These are phyloP conservation scores for Phymanthus crucifer DNA, from an alignment of 92 coral and sea anemone genomes.

Conservation along the genomic window DNA sequence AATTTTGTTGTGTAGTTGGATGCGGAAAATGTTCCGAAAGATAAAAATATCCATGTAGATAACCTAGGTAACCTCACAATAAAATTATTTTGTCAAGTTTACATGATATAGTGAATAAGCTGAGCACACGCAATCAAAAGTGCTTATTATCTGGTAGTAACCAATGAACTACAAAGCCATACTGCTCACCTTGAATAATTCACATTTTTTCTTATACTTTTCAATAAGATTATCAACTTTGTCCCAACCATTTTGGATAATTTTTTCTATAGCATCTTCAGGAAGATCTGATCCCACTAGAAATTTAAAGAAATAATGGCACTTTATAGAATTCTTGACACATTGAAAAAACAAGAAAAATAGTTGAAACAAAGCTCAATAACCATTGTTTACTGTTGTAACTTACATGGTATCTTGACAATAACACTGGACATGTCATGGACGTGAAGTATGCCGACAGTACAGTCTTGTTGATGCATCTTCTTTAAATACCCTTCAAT, in stretches of 20 bases:
- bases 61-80: no score
- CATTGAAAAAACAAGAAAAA: neutral
- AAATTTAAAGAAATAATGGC: neutral
- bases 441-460: slow-evolving; percentile 64
- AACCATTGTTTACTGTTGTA: neutral
- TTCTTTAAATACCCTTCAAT: slow-evolving; percentile 66
- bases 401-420: slow-evolving; percentile 73
- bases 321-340: neutral
- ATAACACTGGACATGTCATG: slow-evolving; percentile 56
- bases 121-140: no score
- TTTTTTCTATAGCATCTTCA: slow-evolving; percentile 58
- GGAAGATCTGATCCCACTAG: slow-evolving; percentile 71
- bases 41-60: no score
- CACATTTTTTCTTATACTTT: slow-evolving; percentile 70
- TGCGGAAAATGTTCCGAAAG: no score
- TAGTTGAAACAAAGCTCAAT: neutral
- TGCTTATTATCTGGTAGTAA: no score
- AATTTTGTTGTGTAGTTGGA: no score
- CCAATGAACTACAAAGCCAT: no score
- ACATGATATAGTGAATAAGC: no score
- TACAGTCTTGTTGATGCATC: slow-evolving; percentile 39
- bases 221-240: slow-evolving; percentile 70
- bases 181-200: slow-evolving; percentile 45
- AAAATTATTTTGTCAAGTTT: no score
- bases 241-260: slow-evolving; percentile 67